Evolutionary conservation across 2,888 invertebrate species (phyloP).

Genomic region (Epirrita christyi): DNA sequence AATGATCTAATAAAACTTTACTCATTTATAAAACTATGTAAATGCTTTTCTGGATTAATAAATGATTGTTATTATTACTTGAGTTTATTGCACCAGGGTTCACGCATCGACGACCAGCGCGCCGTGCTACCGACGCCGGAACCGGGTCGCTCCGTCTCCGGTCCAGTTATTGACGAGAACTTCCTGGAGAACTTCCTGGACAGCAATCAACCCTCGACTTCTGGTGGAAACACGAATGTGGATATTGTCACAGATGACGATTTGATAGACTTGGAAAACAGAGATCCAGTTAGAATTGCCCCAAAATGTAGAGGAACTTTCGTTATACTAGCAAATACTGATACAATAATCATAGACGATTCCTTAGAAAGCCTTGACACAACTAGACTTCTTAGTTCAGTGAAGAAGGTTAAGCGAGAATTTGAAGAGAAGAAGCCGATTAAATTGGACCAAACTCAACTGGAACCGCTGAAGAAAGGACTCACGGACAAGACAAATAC

Average conservation of each 20-base stretch:
- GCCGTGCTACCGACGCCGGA: constrained; percentile 19
- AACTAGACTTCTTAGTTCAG: constrained; percentile 61
- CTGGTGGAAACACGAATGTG: constrained; percentile 48
- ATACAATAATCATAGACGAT: constrained; percentile 75
- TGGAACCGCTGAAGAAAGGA: constrained; percentile 55
- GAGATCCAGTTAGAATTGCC: constrained; percentile 47
- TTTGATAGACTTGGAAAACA: constrained; percentile 65
- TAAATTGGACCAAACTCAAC: constrained; percentile 50
- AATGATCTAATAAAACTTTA: too few relatives aligned
- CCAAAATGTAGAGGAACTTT: constrained; percentile 75
- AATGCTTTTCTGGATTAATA: too few relatives aligned
- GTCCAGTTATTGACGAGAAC: constrained; percentile 1
- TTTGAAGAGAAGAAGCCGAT: constrained; percentile 50
- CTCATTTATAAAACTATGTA: too few relatives aligned
- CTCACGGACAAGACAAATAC: constrained; percentile 70
- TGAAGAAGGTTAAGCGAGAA: constrained; percentile 68
- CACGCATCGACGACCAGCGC: constrained; percentile 96
- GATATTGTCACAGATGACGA: constrained; percentile 70
- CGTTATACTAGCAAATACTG: constrained; percentile 66
- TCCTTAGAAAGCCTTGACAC: constrained; percentile 68
- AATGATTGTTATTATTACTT: too few relatives aligned
- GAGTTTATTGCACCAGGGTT: constrained; percentile 6
- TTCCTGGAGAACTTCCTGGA: constrained; percentile 52
- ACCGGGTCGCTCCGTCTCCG: background rate
- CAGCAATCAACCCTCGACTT: constrained; percentile 57